These are phyloP conservation scores for Phrynocephalus forsythii DNA, from an alignment of 2,797 vertebrate species.

Conservation along the genomic window DNA sequence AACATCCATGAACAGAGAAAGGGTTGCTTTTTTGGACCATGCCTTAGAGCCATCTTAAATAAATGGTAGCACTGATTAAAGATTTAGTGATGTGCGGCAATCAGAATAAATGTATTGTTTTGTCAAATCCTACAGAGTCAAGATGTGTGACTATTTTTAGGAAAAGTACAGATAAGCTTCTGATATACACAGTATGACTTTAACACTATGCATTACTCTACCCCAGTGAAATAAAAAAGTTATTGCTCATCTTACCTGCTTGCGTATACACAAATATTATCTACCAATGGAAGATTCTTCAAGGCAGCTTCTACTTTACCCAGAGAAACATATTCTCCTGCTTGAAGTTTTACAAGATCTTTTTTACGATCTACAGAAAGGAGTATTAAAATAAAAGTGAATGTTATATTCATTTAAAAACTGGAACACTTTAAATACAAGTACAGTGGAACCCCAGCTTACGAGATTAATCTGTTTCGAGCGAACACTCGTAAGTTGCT, in stretches of 20 bases:
- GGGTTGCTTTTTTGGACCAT: no score
- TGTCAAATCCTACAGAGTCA: not conserved
- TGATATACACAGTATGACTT: not conserved
- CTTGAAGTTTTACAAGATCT: constrained; percentile 96
- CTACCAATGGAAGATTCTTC: constrained; percentile 92
- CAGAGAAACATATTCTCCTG: constrained; percentile 95
- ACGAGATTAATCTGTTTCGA: no score
- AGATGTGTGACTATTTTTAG: not conserved
- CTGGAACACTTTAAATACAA: not conserved
- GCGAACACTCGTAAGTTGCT: no score
- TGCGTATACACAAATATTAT: constrained; percentile 97
- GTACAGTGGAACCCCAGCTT: not conserved
- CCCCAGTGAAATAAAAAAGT: no score
- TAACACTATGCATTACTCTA: not conserved
- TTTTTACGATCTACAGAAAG: constrained; percentile 91
- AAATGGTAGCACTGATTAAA: not conserved
- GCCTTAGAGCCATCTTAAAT: not conserved
- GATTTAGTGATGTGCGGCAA: not conserved
- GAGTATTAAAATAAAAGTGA: constrained; percentile 18
- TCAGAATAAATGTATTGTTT: not conserved
- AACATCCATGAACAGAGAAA: not conserved
- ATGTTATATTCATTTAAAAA: not conserved
- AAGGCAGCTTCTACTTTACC: constrained; percentile 95
- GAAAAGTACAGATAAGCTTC: not conserved
- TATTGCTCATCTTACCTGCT: constrained; percentile 84